These are phyloP conservation scores for Malacosoma neustria DNA, from an alignment of 2,888 invertebrate genomes.

Conservation along the genomic window DNA sequence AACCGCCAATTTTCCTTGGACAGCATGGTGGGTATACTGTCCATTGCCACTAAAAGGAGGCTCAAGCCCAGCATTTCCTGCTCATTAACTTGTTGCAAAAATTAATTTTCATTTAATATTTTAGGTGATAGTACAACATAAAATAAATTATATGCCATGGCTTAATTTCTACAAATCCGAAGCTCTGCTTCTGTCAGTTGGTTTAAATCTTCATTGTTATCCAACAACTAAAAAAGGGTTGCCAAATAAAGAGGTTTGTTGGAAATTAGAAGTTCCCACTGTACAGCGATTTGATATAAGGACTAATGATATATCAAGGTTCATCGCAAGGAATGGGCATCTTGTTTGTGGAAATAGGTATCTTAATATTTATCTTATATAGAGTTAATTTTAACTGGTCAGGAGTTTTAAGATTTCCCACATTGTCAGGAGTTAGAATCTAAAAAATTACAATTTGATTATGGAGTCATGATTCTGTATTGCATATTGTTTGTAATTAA, in stretches of 20 bases:
- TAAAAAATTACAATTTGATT: no score
- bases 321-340: constrained; percentile 38
- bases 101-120: constrained; percentile 10
- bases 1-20: no score
- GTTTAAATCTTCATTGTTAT: constrained; percentile 42
- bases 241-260: constrained; percentile 24
- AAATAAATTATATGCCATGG: constrained; percentile 61
- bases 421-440: no score
- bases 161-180: constrained; percentile 36
- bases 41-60: no score
- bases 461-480: no score
- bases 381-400: no score
- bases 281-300: constrained; percentile 43
- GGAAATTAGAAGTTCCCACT: constrained; percentile 47
- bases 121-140: constrained; percentile 39
- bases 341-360: constrained; percentile 63
- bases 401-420: no score
- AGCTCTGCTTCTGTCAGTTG: constrained; percentile 37
- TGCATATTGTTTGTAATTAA: no score
- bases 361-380: constrained; percentile 1
- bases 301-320: constrained; percentile 63
- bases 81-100: no score
- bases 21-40: no score
- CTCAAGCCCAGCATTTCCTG: no score
- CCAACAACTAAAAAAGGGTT: constrained; percentile 29